A percentile compares a stretch with the other conserved stretches of the same genome.
Conservation (phyloP, 2,888 invertebrate genomes). For the Andrena camellia region DNA sequence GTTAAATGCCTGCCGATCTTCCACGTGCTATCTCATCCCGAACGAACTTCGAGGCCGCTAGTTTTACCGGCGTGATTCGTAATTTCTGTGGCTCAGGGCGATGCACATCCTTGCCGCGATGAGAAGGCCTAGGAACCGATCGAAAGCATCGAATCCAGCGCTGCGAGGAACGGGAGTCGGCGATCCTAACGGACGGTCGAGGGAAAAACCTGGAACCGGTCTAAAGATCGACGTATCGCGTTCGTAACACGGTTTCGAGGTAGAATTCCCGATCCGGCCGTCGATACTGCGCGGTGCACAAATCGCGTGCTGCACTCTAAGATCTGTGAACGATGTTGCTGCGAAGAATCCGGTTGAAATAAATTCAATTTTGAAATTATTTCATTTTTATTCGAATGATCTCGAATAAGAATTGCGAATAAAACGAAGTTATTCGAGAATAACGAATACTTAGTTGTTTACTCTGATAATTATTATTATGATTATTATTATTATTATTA, state of each 20-base stretch:
- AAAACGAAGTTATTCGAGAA: no score
- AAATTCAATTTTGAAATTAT: no score
- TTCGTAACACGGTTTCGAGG: constrained; percentile 1
- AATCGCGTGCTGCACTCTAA: no score
- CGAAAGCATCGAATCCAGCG: constrained; percentile 21
- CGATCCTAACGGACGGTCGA: constrained; percentile 14
- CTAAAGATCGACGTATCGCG: not conserved
- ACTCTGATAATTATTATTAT: not conserved
- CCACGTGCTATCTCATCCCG: constrained; percentile 2
- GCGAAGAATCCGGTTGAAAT: no score
- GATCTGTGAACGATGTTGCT: no score
- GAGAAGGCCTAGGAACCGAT: not conserved
- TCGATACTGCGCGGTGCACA: no score
- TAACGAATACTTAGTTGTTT: no score
- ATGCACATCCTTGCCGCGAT: constrained; percentile 13
- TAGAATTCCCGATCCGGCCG: no score
- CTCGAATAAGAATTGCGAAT: no score
- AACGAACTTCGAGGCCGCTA: not conserved
- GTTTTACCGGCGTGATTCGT: not conserved
- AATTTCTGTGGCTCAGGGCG: no score
- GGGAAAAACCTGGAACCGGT: constrained; percentile 10
- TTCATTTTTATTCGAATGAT: no score
- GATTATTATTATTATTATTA: no score
- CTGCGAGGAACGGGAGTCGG: constrained; percentile 10
- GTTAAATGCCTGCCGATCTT: constrained; percentile 40